Evolutionary conservation across 2,797 vertebrate genomes (phyloP).

Genomic region (Paguma larvata): DNA sequence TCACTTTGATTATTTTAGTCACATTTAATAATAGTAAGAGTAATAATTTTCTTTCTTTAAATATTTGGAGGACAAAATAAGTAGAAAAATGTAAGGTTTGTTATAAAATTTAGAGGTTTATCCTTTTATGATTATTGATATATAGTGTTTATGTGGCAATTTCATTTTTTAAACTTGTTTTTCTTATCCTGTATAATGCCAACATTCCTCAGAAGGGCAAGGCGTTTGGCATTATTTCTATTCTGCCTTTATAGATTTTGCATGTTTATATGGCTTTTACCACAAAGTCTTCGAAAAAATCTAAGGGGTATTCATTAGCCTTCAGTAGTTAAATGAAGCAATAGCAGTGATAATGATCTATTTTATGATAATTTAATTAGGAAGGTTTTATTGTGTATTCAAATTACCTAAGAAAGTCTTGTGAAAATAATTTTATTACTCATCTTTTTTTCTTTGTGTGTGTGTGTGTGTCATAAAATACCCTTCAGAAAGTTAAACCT

Average conservation of each 20-base stretch:
- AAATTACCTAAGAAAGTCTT: not conserved
- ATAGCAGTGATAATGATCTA: not conserved
- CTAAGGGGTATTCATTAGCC: not conserved
- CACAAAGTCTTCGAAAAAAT: not conserved
- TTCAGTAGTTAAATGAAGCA: conserved; percentile 24
- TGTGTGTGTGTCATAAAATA: conserved; percentile 37
- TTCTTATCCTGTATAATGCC: not conserved
- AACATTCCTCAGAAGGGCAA: not conserved
- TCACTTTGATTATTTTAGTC: conserved; percentile 35
- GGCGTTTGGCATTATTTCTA: not conserved
- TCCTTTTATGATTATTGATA: not conserved
- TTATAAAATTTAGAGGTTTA: not conserved
- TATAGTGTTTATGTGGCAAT: not conserved
- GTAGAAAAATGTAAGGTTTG: not conserved
- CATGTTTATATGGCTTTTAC: conserved; percentile 11
- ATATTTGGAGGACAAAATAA: conserved; percentile 26
- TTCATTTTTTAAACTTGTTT: conserved; percentile 47
- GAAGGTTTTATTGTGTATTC: not conserved
- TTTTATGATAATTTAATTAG: not conserved
- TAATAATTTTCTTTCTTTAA: not conserved
- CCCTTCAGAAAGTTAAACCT: conserved; percentile 33
- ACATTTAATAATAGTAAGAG: not conserved
- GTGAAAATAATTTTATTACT: conserved; percentile 44
- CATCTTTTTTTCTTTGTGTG: not conserved
- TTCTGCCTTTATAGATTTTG: conserved; percentile 12